These are phyloP conservation scores for Bombus ignitus DNA, from an alignment of 1,140 invertebrate genomes.

Conservation along the genomic window DNA sequence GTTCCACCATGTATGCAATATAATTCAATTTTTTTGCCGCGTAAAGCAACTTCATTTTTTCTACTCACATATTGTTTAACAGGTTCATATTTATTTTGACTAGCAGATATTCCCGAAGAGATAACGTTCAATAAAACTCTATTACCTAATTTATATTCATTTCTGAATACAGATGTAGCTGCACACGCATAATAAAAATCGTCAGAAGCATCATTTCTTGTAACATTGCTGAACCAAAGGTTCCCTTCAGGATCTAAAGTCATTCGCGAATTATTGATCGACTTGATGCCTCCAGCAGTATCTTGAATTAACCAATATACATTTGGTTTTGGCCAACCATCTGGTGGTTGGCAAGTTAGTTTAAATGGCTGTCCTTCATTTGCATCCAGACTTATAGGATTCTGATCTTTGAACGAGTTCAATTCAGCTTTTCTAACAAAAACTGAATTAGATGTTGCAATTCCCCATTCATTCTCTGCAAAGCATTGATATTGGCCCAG, in stretches of 20 bases:
- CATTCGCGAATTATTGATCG: slow-evolving; percentile 96
- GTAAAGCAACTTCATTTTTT: slow-evolving; percentile 92
- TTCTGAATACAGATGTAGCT: slow-evolving; percentile 92
- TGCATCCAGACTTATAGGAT: slow-evolving; percentile 85
- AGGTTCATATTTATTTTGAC: slow-evolving; percentile 90
- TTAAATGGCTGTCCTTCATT: slow-evolving; percentile 94
- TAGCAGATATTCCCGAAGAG: slow-evolving; percentile 88
- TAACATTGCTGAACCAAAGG: slow-evolving; percentile 97
- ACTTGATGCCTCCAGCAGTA: slow-evolving; percentile 89
- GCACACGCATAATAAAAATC: slow-evolving; percentile 95
- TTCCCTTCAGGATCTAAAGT: slow-evolving; percentile 97
- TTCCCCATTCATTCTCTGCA: slow-evolving; percentile 97
- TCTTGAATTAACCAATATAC: slow-evolving; percentile 96
- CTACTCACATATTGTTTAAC: slow-evolving; percentile 92
- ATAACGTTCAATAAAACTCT: slow-evolving; percentile 90
- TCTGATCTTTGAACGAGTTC: slow-evolving; percentile 94
- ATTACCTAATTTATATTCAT: slow-evolving; percentile 96
- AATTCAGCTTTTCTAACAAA: slow-evolving; percentile 97
- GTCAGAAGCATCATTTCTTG: slow-evolving; percentile 90
- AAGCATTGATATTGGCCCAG: slow-evolving; percentile 98
- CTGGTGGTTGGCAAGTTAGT: slow-evolving; percentile 93
- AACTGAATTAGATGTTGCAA: slow-evolving; percentile 96
- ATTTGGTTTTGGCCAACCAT: slow-evolving; percentile 96
- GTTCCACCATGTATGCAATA: slow-evolving; percentile 96
- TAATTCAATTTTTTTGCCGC: slow-evolving; percentile 91